These are phyloP conservation scores for Gymnothorax reevesii DNA, from an alignment of 2,797 vertebrate species.

Conservation along the genomic window DNA sequence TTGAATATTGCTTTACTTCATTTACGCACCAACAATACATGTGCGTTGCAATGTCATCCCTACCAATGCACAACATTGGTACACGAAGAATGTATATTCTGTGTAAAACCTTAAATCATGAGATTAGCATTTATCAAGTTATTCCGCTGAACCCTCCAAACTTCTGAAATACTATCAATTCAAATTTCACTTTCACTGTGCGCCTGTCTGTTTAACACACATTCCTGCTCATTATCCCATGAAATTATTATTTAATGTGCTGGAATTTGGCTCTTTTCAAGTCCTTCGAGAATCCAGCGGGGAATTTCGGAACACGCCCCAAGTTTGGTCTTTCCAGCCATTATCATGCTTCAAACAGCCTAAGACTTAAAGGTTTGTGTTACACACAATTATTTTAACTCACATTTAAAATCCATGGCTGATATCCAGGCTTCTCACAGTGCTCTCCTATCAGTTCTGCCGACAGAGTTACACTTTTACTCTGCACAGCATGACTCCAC, in stretches of 20 bases:
- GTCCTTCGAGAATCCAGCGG: background rate
- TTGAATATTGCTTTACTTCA: no score
- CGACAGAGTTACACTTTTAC: conserved; percentile 23
- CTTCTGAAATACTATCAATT: background rate
- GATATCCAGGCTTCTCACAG: background rate
- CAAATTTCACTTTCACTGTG: background rate
- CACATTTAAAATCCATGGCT: conserved; percentile 25
- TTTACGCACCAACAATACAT: no score
- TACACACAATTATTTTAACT: conserved; percentile 20
- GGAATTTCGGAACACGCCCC: background rate
- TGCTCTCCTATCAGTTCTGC: conserved; percentile 7
- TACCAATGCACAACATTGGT: no score
- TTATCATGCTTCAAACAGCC: background rate
- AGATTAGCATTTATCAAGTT: no score
- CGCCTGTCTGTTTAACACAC: background rate
- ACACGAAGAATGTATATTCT: no score
- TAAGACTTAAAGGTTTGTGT: background rate
- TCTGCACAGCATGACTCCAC: conserved; percentile 24
- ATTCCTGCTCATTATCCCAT: conserved; percentile 3
- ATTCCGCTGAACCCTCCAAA: background rate
- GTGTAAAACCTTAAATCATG: no score
- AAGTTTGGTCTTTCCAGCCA: conserved; percentile 20
- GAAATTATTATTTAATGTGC: conserved; percentile 19
- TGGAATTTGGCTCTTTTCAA: background rate
- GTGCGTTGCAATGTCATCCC: no score